phyloP scores from a whole-genome alignment of 2,113 vertebrate species.

The Clarias macrocephalus region DNA sequence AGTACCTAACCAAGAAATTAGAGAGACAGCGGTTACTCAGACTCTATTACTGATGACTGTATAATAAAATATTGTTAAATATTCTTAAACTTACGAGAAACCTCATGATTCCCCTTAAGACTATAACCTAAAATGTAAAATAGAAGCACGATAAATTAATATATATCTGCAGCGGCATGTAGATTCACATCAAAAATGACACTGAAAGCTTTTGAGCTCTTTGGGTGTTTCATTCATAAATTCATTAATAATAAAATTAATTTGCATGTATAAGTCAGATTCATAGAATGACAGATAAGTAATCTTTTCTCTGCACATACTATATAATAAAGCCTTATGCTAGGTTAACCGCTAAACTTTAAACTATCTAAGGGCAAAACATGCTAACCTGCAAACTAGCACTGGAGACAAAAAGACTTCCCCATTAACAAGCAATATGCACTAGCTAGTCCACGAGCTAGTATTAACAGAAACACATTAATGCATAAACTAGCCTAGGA shows the following conservation, averaged over 20 bases:
- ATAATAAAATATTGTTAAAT: background rate
- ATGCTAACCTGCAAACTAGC: background rate
- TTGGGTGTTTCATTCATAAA: background rate
- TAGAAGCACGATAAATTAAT: background rate
- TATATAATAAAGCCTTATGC: background rate
- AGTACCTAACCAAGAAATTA: background rate
- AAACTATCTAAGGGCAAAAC: background rate
- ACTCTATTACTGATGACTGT: background rate
- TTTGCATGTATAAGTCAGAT: background rate
- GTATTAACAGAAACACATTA: too few species aligned
- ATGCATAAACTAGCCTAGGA: too few species aligned
- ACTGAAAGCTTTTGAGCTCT: background rate
- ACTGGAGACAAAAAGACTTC: background rate
- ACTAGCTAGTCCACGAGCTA: background rate
- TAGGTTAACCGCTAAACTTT: background rate
- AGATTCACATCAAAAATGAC: background rate
- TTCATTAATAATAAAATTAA: background rate
- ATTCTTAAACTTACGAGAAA: constrained; percentile 29
- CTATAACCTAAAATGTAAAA: constrained; percentile 34
- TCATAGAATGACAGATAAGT: background rate
- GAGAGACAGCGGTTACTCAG: background rate
- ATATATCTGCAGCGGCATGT: background rate
- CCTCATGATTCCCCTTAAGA: background rate
- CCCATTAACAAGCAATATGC: background rate
- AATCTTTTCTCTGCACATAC: background rate